phyloP scores from a whole-genome alignment of 2,113 vertebrate genomes.

The Tetrao urogallus region DNA sequence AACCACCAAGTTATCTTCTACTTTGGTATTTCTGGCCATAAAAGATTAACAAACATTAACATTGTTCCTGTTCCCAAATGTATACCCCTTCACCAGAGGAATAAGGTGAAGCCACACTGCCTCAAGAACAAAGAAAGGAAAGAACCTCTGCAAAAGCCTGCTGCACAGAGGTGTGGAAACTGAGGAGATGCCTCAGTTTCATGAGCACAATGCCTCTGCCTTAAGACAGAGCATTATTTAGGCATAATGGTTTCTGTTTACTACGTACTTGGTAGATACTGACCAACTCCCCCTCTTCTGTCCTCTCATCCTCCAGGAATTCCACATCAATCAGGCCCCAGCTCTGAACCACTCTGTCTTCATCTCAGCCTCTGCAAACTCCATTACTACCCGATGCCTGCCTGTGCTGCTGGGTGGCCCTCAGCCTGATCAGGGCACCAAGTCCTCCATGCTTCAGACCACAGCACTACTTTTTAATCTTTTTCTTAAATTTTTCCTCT shows the following conservation, averaged over 20 bases:
- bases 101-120: not conserved
- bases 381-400: accelerated
- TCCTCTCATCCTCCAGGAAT: not conserved
- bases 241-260: not conserved
- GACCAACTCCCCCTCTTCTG: accelerated
- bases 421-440: accelerated
- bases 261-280: accelerated
- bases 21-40: not conserved
- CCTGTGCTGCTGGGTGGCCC: accelerated
- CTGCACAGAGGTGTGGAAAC: not conserved
- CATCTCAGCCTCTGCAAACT: not conserved
- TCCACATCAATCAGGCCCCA: not conserved
- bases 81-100: not conserved
- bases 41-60: not conserved
- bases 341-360: not conserved
- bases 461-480: accelerated
- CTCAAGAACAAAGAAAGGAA: not conserved
- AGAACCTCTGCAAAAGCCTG: not conserved
- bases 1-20: not conserved
- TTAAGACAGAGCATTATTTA: accelerated
- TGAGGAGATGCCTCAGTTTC: not conserved
- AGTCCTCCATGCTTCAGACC: accelerated
- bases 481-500: not conserved
- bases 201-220: no score
- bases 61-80: accelerated